These are phyloP conservation scores for Miltochrista miniata DNA, from an alignment of 2,888 invertebrate species.

Conservation along the genomic window DNA sequence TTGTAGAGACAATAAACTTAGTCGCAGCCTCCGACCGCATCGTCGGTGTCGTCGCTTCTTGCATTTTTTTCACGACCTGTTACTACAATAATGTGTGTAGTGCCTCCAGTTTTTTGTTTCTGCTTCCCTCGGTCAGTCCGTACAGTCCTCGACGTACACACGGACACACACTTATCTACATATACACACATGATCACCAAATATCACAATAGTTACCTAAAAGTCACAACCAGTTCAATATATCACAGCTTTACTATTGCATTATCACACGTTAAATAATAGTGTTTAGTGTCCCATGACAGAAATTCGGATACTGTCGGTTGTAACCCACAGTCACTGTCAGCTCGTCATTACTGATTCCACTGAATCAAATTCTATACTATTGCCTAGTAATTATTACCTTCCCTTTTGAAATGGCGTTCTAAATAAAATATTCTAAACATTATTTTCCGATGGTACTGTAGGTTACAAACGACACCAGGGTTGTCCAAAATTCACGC, in stretches of 20 bases:
- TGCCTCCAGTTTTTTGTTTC: constrained; percentile 43
- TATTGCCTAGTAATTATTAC: too few species aligned
- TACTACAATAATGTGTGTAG: constrained; percentile 33
- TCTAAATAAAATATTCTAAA: too few species aligned
- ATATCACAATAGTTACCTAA: constrained; percentile 83
- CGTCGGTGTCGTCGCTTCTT: constrained; percentile 24
- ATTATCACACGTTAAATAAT: constrained; percentile 74
- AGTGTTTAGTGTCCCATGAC: constrained; percentile 48
- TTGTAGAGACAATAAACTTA: constrained; percentile 73
- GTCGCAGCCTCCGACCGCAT: constrained; percentile 48
- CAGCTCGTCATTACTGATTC: too few species aligned
- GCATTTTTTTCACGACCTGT: constrained; percentile 13
- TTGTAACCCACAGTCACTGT: constrained; percentile 43
- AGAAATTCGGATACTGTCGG: constrained; percentile 39
- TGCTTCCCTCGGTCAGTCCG: constrained; percentile 45
- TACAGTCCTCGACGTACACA: constrained; percentile 29
- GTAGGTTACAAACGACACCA: constrained; percentile 52
- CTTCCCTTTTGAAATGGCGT: too few species aligned
- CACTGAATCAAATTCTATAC: too few species aligned
- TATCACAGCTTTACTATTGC: constrained; percentile 80
- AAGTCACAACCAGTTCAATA: constrained; percentile 78
- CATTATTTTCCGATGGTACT: constrained; percentile 34
- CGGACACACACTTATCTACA: constrained; percentile 36
- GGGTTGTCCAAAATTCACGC: constrained; percentile 73
- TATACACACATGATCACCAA: constrained; percentile 66